Conservation (phyloP, 2,113 vertebrate species). For the Thunnus maccoyii region DNA sequence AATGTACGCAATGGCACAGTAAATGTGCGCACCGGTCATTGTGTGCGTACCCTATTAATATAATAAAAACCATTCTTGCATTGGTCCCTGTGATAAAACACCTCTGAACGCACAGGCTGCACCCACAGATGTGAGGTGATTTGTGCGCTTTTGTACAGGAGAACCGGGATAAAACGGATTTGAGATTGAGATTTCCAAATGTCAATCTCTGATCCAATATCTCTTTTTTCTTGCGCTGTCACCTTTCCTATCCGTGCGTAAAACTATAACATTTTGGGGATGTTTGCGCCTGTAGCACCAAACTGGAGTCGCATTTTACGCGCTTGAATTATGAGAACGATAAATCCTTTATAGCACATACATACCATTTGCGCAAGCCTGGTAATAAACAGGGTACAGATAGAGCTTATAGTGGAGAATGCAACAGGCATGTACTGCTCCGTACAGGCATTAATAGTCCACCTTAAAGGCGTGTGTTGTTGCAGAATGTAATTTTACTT, state of each 20-base stretch:
- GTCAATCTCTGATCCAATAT: background rate
- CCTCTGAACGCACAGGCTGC: background rate
- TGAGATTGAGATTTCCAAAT: constrained; percentile 34
- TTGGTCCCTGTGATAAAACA: background rate
- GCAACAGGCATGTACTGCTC: constrained; percentile 52
- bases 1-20: background rate
- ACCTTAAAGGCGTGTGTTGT: too few species aligned
- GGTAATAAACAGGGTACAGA: background rate
- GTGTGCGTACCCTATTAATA: background rate
- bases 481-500: background rate
- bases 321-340: background rate
- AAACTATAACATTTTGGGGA: background rate
- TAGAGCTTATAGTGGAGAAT: background rate
- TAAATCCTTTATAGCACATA: background rate
- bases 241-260: background rate
- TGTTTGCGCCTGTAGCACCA: background rate
- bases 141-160: background rate
- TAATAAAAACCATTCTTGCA: background rate
- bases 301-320: background rate
- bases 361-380: background rate
- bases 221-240: background rate
- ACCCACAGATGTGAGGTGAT: background rate
- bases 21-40: background rate
- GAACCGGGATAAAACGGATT: background rate
- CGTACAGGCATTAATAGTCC: background rate